phyloP scores from a whole-genome alignment of 1,140 invertebrate genomes.

The Bombus polaris region DNA sequence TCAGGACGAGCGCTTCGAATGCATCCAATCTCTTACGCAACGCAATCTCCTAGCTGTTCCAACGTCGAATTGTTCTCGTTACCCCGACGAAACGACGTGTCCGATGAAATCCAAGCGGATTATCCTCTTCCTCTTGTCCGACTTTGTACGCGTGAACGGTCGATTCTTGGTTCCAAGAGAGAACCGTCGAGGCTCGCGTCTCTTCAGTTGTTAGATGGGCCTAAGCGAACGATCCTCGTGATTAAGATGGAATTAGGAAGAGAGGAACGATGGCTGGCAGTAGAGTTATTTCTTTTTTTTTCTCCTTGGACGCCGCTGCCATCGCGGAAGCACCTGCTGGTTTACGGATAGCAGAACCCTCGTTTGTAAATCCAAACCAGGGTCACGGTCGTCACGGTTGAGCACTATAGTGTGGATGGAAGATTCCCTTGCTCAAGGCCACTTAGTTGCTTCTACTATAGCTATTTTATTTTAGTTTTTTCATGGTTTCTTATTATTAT shows the following conservation, averaged over 20 bases:
- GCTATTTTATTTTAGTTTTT: not conserved
- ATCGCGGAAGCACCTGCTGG: conserved; percentile 78
- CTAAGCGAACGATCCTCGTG: conserved; percentile 28
- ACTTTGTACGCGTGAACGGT: conserved; percentile 35
- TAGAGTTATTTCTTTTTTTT: not conserved
- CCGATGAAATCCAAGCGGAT: conserved; percentile 36
- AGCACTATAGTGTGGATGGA: not conserved
- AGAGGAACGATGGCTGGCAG: conserved; percentile 19
- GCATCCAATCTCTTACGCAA: conserved; percentile 2
- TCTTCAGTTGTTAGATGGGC: not conserved
- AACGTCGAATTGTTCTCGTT: conserved; percentile 4
- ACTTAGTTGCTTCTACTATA: not conserved
- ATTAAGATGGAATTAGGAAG: conserved; percentile 67
- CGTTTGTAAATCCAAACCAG: conserved; percentile 81
- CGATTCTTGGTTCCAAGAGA: conserved; percentile 8
- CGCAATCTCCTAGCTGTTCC: not conserved
- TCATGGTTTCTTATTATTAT: no score
- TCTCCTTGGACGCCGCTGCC: conserved; percentile 21
- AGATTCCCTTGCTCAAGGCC: not conserved
- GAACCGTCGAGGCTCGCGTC: not conserved
- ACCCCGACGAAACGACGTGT: conserved; percentile 23
- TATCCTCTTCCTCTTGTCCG: conserved; percentile 30
- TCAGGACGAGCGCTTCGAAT: not conserved
- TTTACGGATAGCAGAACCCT: conserved; percentile 70
- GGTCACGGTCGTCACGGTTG: conserved; percentile 71